A percentile compares a stretch with the other conserved stretches of the same genome.
Conservation (phyloP, 2,113 vertebrate species). For the Sitta europaea region DNA sequence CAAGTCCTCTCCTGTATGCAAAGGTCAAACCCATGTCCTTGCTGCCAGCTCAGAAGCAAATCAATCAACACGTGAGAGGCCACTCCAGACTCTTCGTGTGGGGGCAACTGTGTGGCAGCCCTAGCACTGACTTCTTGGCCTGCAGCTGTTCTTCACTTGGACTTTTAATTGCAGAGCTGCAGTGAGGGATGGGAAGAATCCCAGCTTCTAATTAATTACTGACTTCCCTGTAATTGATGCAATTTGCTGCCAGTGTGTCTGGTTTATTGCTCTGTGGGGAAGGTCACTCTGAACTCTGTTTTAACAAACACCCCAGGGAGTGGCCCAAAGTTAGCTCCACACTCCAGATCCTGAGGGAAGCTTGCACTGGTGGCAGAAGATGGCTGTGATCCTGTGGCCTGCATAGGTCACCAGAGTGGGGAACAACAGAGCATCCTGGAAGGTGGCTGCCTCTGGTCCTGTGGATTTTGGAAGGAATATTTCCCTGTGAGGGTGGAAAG, state of each 20-base stretch:
- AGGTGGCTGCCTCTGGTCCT: not conserved
- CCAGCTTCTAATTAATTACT: not conserved
- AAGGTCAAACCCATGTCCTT: not conserved
- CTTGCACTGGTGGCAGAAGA: not conserved
- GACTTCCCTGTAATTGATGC: not conserved
- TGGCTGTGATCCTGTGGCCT: too few species aligned
- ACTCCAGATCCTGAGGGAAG: not conserved
- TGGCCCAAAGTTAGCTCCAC: not conserved
- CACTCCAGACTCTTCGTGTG: not conserved
- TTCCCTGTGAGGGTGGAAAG: rapidly evolving
- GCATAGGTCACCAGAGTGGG: not conserved
- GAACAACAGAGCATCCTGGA: not conserved
- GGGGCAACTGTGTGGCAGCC: not conserved
- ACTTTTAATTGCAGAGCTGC: not conserved
- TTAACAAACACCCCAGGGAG: not conserved
- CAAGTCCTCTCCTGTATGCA: not conserved
- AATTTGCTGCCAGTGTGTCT: not conserved
- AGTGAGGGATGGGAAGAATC: not conserved
- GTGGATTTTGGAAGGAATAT: not conserved
- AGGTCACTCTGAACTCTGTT: not conserved
- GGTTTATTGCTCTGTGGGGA: not conserved
- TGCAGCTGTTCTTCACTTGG: not conserved
- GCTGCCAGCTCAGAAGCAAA: not conserved
- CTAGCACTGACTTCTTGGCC: not conserved
- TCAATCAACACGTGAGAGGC: not conserved